A percentile compares a stretch with the other conserved stretches of the same genome.
Evolutionary conservation across 2,797 vertebrate species (phyloP).

Genomic region (Stomatorhinus walkeri): DNA sequence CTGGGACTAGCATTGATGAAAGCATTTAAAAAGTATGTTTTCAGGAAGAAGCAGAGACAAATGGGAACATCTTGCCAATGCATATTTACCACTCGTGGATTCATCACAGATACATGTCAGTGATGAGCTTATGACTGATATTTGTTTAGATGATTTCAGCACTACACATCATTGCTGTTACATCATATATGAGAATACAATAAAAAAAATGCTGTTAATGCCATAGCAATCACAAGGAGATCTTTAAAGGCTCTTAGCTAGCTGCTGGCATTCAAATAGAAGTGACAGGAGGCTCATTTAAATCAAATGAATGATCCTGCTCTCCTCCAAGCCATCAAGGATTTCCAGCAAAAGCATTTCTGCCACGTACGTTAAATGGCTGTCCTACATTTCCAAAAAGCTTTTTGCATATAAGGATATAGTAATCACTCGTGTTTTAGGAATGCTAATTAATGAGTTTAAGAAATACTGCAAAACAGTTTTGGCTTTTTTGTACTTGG

Average conservation of each 20-base stretch:
- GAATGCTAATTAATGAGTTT: background rate
- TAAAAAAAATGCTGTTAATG: background rate
- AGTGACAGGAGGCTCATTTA: background rate
- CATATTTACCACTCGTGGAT: background rate
- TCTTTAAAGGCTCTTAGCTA: background rate
- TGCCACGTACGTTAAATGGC: background rate
- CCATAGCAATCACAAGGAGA: background rate
- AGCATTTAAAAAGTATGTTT: background rate
- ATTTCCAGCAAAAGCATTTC: conserved; percentile 4
- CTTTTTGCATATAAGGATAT: background rate
- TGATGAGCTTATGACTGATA: background rate
- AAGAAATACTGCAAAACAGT: background rate
- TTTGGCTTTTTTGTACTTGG: background rate
- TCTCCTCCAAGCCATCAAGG: background rate
- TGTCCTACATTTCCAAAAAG: background rate
- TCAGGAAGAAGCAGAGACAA: background rate
- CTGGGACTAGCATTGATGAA: background rate
- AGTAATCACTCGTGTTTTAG: background rate
- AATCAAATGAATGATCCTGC: background rate
- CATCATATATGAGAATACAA: background rate
- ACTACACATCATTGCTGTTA: background rate
- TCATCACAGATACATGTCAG: background rate
- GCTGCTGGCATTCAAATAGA: background rate
- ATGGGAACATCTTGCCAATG: background rate
- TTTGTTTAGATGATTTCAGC: background rate